phyloP scores from a whole-genome alignment of 2,113 vertebrate species.

The Zosterops pallidus region DNA sequence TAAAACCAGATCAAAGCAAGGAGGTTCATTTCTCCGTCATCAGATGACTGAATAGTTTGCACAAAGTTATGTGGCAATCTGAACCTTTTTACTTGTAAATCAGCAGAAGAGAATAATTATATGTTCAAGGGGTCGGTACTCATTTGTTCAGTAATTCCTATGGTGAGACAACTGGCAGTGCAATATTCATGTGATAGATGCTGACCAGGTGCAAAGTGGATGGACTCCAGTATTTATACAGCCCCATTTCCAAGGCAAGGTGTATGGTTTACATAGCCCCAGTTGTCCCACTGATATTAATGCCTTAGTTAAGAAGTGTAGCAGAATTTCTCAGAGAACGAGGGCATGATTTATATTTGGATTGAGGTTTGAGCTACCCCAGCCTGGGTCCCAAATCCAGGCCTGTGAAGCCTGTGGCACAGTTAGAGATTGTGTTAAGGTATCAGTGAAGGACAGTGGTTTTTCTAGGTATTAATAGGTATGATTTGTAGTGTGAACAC shows the following conservation, averaged over 20 bases:
- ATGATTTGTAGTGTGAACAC: no score
- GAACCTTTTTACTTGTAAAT: not conserved
- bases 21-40: not conserved
- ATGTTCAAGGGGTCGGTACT: not conserved
- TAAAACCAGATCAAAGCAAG: not conserved
- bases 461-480: no score
- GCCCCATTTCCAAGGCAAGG: not conserved
- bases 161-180: not conserved
- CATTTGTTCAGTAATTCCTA: not conserved
- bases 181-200: not conserved
- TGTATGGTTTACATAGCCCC: not conserved
- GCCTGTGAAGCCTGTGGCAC: no score
- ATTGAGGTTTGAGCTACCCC: no score
- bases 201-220: not conserved
- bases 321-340: no score
- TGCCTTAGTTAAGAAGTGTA: not conserved
- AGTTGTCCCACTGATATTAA: not conserved
- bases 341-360: no score
- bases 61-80: not conserved
- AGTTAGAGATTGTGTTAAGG: no score
- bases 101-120: not conserved
- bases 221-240: not conserved
- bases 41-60: not conserved
- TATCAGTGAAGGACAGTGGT: no score
- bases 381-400: no score